Evolutionary conservation across 2,888 invertebrate genomes (phyloP).

Genomic region (Neocrepidodera transversa): DNA sequence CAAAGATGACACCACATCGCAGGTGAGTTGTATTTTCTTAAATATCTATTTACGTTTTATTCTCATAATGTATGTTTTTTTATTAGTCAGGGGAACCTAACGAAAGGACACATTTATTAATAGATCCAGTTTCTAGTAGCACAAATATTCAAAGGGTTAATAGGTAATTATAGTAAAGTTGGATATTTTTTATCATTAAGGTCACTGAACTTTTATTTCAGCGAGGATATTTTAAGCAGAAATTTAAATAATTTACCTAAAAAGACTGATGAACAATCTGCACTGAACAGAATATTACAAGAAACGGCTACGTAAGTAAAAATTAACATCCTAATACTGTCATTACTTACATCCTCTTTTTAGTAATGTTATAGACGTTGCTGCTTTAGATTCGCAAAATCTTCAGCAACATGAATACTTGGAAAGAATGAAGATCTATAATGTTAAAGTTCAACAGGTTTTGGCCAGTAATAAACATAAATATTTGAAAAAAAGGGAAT

Average conservation of each 20-base stretch:
- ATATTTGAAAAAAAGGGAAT: conserved; percentile 58
- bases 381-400: conserved; percentile 86
- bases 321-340: neutral
- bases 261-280: conserved; percentile 90
- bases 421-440: conserved; percentile 80
- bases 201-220: conserved; percentile 50
- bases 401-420: conserved; percentile 88
- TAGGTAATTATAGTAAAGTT: conserved; percentile 55
- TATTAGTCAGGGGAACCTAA: conserved; percentile 69
- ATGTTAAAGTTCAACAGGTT: conserved; percentile 64
- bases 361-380: conserved; percentile 94
- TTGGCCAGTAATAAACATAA: conserved; percentile 59
- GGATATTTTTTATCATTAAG: conserved; percentile 34
- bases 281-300: conserved; percentile 85
- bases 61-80: too few relatives aligned
- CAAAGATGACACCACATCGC: conserved; percentile 72
- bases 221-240: conserved; percentile 70
- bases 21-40: too few relatives aligned
- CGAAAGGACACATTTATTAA: conserved; percentile 80
- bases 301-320: conserved; percentile 84
- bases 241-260: conserved; percentile 72
- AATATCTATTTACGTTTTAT: too few relatives aligned
- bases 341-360: conserved; percentile 31
- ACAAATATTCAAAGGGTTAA: conserved; percentile 75
- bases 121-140: conserved; percentile 78